phyloP scores from a whole-genome alignment of 2,797 vertebrate species.

The Fistularia tabacaria region DNA sequence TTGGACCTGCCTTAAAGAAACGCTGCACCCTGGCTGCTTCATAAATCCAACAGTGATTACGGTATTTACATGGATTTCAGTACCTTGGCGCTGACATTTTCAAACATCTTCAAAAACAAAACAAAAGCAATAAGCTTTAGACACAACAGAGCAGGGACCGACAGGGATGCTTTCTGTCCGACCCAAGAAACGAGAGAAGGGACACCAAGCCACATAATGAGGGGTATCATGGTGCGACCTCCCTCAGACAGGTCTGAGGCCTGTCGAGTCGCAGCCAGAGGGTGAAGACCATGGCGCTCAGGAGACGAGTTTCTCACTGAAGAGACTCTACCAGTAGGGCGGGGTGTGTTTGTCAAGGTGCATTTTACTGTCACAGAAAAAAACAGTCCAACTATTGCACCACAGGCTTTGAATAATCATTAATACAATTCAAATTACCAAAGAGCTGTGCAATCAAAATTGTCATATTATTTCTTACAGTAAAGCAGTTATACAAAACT shows the following conservation, averaged over 20 bases:
- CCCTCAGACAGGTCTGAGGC: constrained; percentile 56
- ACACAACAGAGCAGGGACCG: constrained; percentile 29
- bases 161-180: constrained; percentile 48
- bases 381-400: no score
- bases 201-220: constrained; percentile 64
- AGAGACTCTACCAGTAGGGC: constrained; percentile 17
- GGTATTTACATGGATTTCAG: constrained; percentile 40
- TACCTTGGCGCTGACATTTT: constrained; percentile 45
- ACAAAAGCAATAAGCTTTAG: constrained; percentile 43
- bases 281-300: constrained; percentile 37
- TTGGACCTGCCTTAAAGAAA: constrained; percentile 27
- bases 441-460: no score
- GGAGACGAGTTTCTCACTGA: constrained; percentile 30
- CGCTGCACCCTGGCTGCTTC: constrained; percentile 7
- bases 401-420: no score
- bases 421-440: no score
- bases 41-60: constrained; percentile 32
- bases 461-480: no score
- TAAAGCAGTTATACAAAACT: no score
- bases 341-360: constrained; percentile 37
- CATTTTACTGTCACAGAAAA: constrained; percentile 18
- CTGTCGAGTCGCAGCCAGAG: constrained; percentile 51
- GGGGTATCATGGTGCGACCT: constrained; percentile 52
- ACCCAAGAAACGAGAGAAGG: constrained; percentile 56
- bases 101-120: constrained; percentile 38